These are phyloP conservation scores for Peromyscus melanophrys DNA, from an alignment of 2,797 vertebrate genomes.

Conservation along the genomic window DNA sequence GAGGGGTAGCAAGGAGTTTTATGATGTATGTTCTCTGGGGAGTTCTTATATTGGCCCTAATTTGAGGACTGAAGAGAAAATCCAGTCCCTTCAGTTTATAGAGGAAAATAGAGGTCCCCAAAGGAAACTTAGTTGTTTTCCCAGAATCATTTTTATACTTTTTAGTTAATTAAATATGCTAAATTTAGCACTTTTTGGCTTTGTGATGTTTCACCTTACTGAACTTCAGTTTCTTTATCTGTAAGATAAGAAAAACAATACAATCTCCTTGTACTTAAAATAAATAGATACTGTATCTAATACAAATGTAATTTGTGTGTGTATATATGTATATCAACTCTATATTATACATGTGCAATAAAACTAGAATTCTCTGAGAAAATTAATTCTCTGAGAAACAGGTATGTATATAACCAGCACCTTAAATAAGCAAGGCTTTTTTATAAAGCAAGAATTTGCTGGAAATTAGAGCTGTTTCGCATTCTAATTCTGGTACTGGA, in stretches of 20 bases:
- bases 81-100: neutral
- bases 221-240: neutral
- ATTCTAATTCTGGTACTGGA: neutral
- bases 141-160: conserved; percentile 26
- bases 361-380: neutral
- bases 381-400: neutral
- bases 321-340: neutral
- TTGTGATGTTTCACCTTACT: conserved; percentile 47
- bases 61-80: neutral
- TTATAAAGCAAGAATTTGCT: neutral
- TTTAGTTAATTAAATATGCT: conserved; percentile 19
- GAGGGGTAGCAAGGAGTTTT: neutral
- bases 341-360: neutral
- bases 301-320: neutral
- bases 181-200: conserved; percentile 29
- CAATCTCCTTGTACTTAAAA: neutral
- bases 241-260: neutral
- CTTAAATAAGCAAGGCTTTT: conserved; percentile 53
- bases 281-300: neutral
- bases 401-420: neutral
- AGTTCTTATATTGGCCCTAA: neutral
- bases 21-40: neutral
- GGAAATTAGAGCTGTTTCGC: neutral
- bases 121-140: conserved; percentile 16
- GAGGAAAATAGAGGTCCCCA: neutral